These are phyloP conservation scores for Parnassius glacialis DNA, from an alignment of 2,888 invertebrate species.

Conservation along the genomic window DNA sequence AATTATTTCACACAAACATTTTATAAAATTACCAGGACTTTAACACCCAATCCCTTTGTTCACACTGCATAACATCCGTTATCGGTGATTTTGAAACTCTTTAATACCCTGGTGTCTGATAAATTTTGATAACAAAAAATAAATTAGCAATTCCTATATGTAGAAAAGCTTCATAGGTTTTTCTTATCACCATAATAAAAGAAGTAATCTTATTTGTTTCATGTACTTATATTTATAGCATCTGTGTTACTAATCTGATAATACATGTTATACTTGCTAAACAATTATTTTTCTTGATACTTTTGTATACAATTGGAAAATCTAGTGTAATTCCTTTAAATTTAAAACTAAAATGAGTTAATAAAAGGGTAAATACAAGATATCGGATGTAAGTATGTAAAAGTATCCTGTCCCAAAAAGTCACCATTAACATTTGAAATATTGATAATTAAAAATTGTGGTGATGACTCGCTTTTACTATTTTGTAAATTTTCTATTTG, in stretches of 20 bases:
- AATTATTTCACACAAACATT: not conserved
- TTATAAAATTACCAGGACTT: not conserved
- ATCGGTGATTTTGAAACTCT: slow-evolving; percentile 16
- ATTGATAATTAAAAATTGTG: too few relatives aligned
- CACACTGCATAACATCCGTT: slow-evolving; percentile 16
- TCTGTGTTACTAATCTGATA: slow-evolving; percentile 6
- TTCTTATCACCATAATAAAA: slow-evolving; percentile 24
- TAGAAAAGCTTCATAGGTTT: slow-evolving; percentile 17
- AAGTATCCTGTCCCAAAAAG: too few relatives aligned
- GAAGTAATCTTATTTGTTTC: slow-evolving; percentile 21
- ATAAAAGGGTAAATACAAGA: too few relatives aligned
- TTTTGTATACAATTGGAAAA: too few relatives aligned
- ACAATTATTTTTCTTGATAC: too few relatives aligned
- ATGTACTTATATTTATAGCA: slow-evolving; percentile 19
- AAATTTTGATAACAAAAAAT: slow-evolving; percentile 22
- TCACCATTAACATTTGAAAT: too few relatives aligned
- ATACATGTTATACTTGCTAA: not conserved
- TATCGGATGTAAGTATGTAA: too few relatives aligned
- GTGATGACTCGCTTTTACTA: too few relatives aligned
- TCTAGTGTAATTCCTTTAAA: too few relatives aligned
- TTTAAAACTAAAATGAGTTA: too few relatives aligned
- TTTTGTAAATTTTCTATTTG: too few relatives aligned
- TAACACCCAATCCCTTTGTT: slow-evolving; percentile 13
- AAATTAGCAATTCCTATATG: slow-evolving; percentile 24
- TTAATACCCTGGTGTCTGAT: slow-evolving; percentile 19